Evolutionary conservation across 2,797 vertebrate species (phyloP).

Genomic region (Catamblyrhynchus diadema): DNA sequence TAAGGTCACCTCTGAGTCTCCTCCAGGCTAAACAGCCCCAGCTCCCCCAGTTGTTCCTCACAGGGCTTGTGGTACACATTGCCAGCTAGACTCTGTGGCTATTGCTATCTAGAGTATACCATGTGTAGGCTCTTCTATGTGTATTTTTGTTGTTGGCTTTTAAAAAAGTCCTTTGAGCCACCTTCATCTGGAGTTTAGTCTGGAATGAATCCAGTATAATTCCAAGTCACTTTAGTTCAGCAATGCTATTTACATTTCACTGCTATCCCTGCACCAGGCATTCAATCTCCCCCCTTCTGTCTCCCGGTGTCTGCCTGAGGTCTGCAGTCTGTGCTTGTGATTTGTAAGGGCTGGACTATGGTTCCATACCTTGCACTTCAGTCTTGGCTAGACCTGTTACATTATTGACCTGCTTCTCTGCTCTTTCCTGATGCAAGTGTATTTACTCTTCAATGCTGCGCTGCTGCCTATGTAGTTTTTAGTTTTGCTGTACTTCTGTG

Average conservation of each 20-base stretch:
- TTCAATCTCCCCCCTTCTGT: background rate
- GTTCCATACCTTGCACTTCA: background rate
- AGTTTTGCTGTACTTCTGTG: background rate
- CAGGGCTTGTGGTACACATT: background rate
- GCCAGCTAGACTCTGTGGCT: background rate
- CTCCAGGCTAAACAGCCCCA: background rate
- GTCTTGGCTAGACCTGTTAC: background rate
- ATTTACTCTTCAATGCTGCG: background rate
- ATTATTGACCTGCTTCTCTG: background rate
- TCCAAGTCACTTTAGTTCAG: background rate
- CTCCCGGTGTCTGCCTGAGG: background rate
- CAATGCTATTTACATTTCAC: background rate
- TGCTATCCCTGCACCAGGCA: background rate
- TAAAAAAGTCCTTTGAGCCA: background rate
- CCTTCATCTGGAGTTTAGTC: background rate
- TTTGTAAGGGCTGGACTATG: background rate
- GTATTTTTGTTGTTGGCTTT: background rate
- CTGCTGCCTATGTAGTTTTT: background rate
- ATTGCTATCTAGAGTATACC: background rate
- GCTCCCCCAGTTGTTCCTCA: background rate
- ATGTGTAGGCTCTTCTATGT: background rate
- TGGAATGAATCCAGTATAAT: background rate
- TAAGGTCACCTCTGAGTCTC: background rate
- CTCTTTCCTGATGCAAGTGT: background rate
- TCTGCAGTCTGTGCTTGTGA: conserved; percentile 22